These are phyloP conservation scores for Otis tarda DNA, from an alignment of 2,113 vertebrate species.

Conservation along the genomic window DNA sequence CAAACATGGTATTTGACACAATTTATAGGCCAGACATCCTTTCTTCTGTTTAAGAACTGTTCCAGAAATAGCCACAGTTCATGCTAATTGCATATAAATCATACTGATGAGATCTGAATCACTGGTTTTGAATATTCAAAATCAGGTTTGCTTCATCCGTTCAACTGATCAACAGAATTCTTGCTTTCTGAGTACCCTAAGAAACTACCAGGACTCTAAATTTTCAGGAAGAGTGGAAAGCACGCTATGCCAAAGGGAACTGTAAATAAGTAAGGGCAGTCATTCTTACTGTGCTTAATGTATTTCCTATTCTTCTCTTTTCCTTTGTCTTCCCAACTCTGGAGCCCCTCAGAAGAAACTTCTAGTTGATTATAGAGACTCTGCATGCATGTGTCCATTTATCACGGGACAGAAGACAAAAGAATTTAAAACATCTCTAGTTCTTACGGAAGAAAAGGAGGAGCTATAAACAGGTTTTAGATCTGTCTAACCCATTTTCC, in stretches of 20 bases:
- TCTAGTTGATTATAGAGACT: background rate
- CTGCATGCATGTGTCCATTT: background rate
- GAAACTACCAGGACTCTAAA: background rate
- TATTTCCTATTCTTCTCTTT: background rate
- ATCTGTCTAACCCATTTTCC: background rate
- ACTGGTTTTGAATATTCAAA: background rate
- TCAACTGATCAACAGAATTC: background rate
- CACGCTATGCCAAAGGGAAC: background rate
- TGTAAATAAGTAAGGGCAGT: background rate
- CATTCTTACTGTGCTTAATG: background rate
- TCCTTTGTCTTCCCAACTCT: background rate
- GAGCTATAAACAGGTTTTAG: background rate
- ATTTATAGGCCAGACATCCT: background rate
- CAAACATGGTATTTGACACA: background rate
- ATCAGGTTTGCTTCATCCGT: background rate
- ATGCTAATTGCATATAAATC: background rate
- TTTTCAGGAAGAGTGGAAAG: background rate
- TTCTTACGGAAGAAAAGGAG: background rate
- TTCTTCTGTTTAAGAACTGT: background rate
- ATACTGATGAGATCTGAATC: background rate
- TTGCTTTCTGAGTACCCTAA: background rate
- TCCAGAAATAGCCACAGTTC: constrained; percentile 11
- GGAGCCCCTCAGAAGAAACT: background rate
- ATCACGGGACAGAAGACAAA: background rate
- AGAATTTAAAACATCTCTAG: background rate